Conservation (phyloP, 2,797 vertebrate genomes). For the Ptychadena robeensis region DNA sequence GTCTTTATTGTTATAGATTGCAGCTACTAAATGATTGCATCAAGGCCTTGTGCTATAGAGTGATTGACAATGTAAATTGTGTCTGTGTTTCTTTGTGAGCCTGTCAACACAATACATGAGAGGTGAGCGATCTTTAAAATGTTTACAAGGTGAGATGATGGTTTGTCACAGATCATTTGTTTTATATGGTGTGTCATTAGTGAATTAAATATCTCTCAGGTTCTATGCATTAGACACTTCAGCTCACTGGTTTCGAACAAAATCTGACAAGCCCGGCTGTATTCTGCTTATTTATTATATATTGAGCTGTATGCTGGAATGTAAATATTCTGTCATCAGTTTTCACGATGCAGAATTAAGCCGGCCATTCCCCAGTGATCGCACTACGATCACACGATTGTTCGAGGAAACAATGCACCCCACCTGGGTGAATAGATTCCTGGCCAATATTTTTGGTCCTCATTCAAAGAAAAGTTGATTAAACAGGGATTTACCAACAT, state of each 20-base stretch:
- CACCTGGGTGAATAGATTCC: too few relatives aligned
- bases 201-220: slow-evolving; percentile 55
- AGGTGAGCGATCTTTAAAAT: slow-evolving; percentile 1
- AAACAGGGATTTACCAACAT: too few relatives aligned
- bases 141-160: slow-evolving; percentile 30
- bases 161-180: slow-evolving; percentile 65
- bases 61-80: slow-evolving; percentile 5
- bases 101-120: slow-evolving; percentile 6
- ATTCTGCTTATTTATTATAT: slow-evolving; percentile 55
- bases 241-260: slow-evolving; percentile 46
- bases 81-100: not conserved
- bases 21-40: not conserved
- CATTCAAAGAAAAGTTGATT: too few relatives aligned
- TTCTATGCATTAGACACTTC: slow-evolving; percentile 21
- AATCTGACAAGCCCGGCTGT: slow-evolving; percentile 63
- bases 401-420: too few relatives aligned
- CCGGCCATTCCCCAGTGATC: too few relatives aligned
- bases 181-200: slow-evolving; percentile 61
- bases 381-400: too few relatives aligned
- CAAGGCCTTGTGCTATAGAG: not conserved
- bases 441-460: too few relatives aligned
- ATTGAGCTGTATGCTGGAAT: not conserved
- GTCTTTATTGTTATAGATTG: too few relatives aligned
- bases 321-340: not conserved
- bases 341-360: not conserved